phyloP scores from a whole-genome alignment of 2,113 vertebrate species.

The Poecilia latipinna region DNA sequence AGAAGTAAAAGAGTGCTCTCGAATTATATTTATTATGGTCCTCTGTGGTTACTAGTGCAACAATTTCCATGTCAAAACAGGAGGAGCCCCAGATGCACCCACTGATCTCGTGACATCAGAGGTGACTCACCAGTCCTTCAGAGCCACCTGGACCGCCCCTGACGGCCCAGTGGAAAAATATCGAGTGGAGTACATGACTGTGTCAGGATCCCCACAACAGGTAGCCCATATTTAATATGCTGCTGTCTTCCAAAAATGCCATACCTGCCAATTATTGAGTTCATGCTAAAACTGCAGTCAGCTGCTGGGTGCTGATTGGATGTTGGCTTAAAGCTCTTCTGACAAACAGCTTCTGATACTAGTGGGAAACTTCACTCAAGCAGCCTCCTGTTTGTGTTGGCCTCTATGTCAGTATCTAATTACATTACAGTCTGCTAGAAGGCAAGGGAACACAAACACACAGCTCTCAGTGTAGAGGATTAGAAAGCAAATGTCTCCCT shows the following conservation, averaged over 20 bases:
- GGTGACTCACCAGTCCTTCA: slow-evolving; percentile 89
- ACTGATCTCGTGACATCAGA: slow-evolving; percentile 92
- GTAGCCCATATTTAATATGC: slow-evolving; percentile 64
- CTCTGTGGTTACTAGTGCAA: not conserved
- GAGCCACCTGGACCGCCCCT: slow-evolving; percentile 89
- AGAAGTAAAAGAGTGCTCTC: not conserved
- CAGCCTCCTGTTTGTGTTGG: slow-evolving; percentile 55
- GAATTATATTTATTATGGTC: not conserved
- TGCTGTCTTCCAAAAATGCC: not conserved
- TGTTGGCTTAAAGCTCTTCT: slow-evolving; percentile 2
- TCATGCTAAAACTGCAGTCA: not conserved
- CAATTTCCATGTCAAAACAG: slow-evolving; percentile 44
- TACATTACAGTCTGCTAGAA: slow-evolving; percentile 26
- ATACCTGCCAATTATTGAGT: not conserved
- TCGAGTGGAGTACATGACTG: slow-evolving; percentile 89
- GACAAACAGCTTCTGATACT: slow-evolving; percentile 14
- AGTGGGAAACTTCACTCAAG: slow-evolving; percentile 42
- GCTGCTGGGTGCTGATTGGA: not conserved
- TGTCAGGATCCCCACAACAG: slow-evolving; percentile 84
- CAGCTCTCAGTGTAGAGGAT: slow-evolving; percentile 37
- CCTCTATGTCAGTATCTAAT: slow-evolving; percentile 45
- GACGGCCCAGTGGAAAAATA: slow-evolving; percentile 90
- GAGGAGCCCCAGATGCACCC: slow-evolving; percentile 77
- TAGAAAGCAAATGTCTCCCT: slow-evolving; percentile 41
- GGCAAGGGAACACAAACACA: slow-evolving; percentile 50